These are phyloP conservation scores for Lasius platythorax DNA, from an alignment of 2,888 invertebrate species.

Conservation along the genomic window DNA sequence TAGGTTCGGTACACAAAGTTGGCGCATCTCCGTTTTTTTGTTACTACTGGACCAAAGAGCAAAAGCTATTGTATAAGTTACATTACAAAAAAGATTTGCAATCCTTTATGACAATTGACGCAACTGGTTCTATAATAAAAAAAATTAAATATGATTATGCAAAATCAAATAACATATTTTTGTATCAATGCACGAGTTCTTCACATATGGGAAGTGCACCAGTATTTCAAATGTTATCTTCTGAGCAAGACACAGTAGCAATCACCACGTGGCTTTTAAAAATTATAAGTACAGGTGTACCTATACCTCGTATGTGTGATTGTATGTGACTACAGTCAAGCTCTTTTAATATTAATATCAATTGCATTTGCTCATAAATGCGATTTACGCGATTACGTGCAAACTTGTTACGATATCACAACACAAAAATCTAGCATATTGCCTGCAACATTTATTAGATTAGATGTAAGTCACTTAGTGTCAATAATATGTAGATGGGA, in stretches of 20 bases:
- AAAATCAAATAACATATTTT: constrained; percentile 7
- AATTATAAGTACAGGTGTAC: too few relatives aligned
- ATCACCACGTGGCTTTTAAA: too few relatives aligned
- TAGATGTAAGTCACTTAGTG: too few relatives aligned
- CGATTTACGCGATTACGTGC: too few relatives aligned
- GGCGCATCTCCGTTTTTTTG: constrained; percentile 10
- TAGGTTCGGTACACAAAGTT: background rate
- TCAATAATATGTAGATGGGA: too few relatives aligned
- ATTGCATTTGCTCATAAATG: too few relatives aligned
- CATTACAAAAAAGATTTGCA: background rate
- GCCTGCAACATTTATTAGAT: too few relatives aligned
- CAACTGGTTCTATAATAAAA: background rate
- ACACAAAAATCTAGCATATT: too few relatives aligned
- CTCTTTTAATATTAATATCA: background rate
- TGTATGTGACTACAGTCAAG: too few relatives aligned
- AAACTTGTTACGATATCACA: too few relatives aligned
- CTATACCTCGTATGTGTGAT: too few relatives aligned
- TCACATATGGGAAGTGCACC: background rate
- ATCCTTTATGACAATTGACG: constrained; percentile 14
- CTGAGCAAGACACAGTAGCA: too few relatives aligned
- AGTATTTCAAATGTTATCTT: background rate
- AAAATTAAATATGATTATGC: background rate
- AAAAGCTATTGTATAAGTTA: constrained; percentile 6
- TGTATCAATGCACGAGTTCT: background rate
- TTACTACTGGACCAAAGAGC: background rate